Base-by-base conservation (phyloP, 2,113 vertebrate genomes). In the Orcinus orca region DNA sequence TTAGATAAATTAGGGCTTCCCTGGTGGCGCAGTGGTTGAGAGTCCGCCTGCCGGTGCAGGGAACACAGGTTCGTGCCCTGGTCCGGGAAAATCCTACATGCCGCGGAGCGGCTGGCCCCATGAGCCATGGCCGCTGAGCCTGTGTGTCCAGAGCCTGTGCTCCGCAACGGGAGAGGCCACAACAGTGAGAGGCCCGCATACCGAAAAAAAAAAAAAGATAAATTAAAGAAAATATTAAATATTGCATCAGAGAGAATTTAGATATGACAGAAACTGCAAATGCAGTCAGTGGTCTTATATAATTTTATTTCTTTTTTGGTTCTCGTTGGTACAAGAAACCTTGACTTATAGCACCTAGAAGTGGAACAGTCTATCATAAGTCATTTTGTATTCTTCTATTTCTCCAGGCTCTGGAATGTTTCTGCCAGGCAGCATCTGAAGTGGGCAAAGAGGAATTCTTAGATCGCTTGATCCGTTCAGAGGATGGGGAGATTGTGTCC, bases 381-480 rank as follows among this genome's bases (percentile, higher is more conserved):
- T 83, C 47, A 44, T 33, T 73, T 83, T 68, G 23, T 38, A 0
- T 96, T 97, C 41, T 89, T 74, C 65, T 8, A 77, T 18, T 96
- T 65, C n/a, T 97, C 93, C 88, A 99, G 99, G 99, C 99, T 79
- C 97, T 99, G 97, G 99, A 99, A 93, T 99, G 99, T 96, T 99
- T 99, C 98, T 99, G 99, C 96, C 99, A 99, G 90, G 99, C 99
- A 13, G 99, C 99, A 0, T 98, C 99, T 0, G 99, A 99, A 97
- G 99, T 99, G 83, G 99, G 99, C 95, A 99, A 99, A 97, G 99
- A 99, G 84, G 99, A 99, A 88, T 99, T 99, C 96, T 98, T 99
- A 91, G 98, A 99, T 93, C 99, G 98, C 71, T 97, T 99, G 96
- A 99, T 99, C 1, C 94, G 97, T 0, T 99, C 99, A 0, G 99